Conservation (phyloP, 2,113 vertebrate species). For the Scatophagus argus region DNA sequence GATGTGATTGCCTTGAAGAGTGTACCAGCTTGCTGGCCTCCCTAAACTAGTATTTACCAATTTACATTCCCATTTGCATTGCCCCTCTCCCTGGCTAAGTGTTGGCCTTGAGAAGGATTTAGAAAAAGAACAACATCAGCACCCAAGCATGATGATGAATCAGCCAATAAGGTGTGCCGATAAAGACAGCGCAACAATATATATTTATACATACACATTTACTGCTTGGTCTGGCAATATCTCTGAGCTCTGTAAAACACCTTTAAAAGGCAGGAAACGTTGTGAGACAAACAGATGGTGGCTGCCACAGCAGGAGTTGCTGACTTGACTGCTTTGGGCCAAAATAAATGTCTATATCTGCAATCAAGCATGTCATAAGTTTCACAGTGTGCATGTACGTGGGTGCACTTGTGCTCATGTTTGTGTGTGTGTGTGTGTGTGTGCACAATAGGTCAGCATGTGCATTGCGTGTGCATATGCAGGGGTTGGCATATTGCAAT, state of each 20-base stretch:
- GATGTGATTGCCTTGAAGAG: constrained; percentile 59
- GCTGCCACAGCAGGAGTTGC: constrained; percentile 55
- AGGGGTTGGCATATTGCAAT: constrained; percentile 64
- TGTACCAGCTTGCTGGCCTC: constrained; percentile 48
- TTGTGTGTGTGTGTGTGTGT: not conserved
- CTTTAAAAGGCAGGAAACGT: constrained; percentile 51
- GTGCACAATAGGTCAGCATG: constrained; percentile 14
- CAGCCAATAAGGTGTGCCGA: constrained; percentile 58
- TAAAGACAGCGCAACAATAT: constrained; percentile 48
- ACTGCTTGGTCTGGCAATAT: constrained; percentile 37
- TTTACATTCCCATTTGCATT: constrained; percentile 71
- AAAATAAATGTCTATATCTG: constrained; percentile 69
- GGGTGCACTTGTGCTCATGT: no score
- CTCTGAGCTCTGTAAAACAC: constrained; percentile 59
- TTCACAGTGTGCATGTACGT: not conserved
- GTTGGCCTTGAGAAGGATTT: constrained; percentile 59
- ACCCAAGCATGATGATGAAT: constrained; percentile 59
- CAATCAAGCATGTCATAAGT: constrained; percentile 30
- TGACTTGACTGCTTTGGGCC: constrained; percentile 67
- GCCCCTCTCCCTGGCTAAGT: constrained; percentile 48
- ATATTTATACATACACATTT: no score
- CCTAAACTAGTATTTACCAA: constrained; percentile 69
- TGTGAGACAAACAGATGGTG: constrained; percentile 70
- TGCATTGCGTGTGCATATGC: constrained; percentile 29
- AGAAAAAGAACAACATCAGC: constrained; percentile 61